A percentile compares a stretch with the other conserved stretches of the same genome.
phyloP scores from a whole-genome alignment of 2,113 vertebrate genomes.

The Alligator sinensis region DNA sequence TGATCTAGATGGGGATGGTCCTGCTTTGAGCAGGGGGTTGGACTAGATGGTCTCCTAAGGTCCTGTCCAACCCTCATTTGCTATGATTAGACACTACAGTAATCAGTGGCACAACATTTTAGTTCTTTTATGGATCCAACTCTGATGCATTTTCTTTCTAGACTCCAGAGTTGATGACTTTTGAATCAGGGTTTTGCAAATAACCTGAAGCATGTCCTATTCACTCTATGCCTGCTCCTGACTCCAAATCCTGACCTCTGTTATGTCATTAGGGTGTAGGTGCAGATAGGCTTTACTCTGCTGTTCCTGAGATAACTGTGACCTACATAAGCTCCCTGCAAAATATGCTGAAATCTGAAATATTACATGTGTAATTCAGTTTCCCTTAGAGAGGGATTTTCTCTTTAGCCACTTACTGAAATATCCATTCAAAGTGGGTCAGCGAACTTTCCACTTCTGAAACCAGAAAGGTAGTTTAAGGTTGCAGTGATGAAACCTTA shows the following conservation, averaged over 20 bases:
- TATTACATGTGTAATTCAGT: slow-evolving; percentile 14
- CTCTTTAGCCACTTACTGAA: slow-evolving; percentile 73
- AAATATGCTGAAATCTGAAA: slow-evolving; percentile 28
- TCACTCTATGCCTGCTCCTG: neutral
- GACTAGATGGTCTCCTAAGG: too few species aligned
- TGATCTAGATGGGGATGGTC: too few species aligned
- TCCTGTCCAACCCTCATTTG: too few species aligned
- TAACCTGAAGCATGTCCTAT: neutral
- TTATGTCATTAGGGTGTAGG: neutral
- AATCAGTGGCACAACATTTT: too few species aligned
- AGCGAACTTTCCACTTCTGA: slow-evolving; percentile 56
- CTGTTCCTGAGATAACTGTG: neutral
- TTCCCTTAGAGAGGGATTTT: slow-evolving; percentile 72
- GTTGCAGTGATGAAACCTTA: slow-evolving; percentile 9
- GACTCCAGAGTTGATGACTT: neutral
- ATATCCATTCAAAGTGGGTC: slow-evolving; percentile 81
- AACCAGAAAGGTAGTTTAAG: neutral
- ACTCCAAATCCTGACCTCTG: neutral
- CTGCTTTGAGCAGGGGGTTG: too few species aligned
- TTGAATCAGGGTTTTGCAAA: neutral
- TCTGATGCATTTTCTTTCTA: neutral
- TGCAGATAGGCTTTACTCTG: neutral
- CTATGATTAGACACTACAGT: too few species aligned
- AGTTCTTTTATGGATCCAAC: too few species aligned
- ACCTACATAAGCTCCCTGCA: neutral